Conservation (phyloP, 2,797 vertebrate species). For the Eremophila alpestris region DNA sequence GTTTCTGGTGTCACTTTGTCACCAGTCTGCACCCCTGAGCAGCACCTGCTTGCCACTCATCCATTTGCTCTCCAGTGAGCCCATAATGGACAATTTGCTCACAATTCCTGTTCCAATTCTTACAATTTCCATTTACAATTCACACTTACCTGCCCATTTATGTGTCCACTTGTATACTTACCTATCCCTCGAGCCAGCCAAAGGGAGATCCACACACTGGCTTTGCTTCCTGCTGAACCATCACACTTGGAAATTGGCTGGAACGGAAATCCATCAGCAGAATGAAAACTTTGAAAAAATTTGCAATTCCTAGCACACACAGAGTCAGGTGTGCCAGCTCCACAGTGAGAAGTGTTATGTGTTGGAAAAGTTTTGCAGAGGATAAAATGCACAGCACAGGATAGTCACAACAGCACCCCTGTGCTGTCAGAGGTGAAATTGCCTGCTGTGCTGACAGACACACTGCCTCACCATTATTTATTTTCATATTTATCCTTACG, state of each 20-base stretch:
- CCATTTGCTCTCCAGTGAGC: not conserved
- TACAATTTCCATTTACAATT: not conserved
- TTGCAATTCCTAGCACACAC: not conserved
- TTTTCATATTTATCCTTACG: not conserved
- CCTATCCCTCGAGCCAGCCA: not conserved
- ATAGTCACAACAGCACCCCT: not conserved
- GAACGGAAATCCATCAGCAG: not conserved
- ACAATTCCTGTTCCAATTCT: not conserved
- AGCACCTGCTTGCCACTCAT: not conserved
- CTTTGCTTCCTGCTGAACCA: not conserved
- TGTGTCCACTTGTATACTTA: not conserved
- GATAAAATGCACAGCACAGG: not conserved
- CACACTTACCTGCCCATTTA: not conserved
- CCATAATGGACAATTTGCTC: not conserved
- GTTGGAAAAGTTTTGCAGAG: not conserved
- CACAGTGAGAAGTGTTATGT: rapidly evolving
- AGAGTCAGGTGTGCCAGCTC: not conserved
- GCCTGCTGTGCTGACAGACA: not conserved
- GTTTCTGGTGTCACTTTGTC: not conserved
- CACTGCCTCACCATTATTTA: not conserved
- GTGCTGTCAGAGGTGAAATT: not conserved
- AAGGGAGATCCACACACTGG: not conserved
- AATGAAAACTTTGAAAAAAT: not conserved
- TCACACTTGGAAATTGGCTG: not conserved
- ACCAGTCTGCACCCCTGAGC: not conserved